Evolutionary conservation across 2,888 invertebrate genomes (phyloP).

Genomic region (Sialis lutaria): DNA sequence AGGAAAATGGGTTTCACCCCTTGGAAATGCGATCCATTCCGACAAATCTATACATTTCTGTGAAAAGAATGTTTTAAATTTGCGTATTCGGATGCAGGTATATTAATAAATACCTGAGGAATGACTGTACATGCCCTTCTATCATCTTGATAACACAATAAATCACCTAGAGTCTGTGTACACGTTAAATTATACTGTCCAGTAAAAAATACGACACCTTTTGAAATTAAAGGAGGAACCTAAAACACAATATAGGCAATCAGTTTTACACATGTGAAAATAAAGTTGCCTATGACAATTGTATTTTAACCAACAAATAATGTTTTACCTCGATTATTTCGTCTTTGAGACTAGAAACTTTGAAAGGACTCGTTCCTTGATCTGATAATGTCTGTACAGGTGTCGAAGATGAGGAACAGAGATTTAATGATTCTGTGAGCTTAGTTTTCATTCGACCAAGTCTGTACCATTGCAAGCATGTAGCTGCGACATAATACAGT

Average conservation of each 20-base stretch:
- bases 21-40: slow-evolving; percentile 24
- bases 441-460: slow-evolving; percentile 51
- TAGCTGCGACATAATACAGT: slow-evolving; percentile 67
- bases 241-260: not conserved
- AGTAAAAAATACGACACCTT: slow-evolving; percentile 3
- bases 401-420: not conserved
- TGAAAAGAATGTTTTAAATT: slow-evolving; percentile 6
- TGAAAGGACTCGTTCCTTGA: not conserved
- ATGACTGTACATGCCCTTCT: slow-evolving; percentile 34
- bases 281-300: too few species aligned
- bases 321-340: too few species aligned
- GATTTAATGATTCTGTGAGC: slow-evolving; percentile 24
- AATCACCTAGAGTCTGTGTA: slow-evolving; percentile 34
- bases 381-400: not conserved
- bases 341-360: not conserved
- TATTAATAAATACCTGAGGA: slow-evolving; percentile 30
- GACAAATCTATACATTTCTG: slow-evolving; percentile 28
- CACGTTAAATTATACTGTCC: slow-evolving; percentile 1
- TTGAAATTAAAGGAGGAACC: slow-evolving; percentile 1
- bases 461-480: slow-evolving; percentile 65
- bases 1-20: slow-evolving; percentile 23
- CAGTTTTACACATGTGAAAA: too few species aligned
- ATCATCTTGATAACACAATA: slow-evolving; percentile 34
- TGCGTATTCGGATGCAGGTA: not conserved
- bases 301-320: too few species aligned